A percentile compares a stretch with the other conserved stretches of the same genome.
These are phyloP conservation scores for Scomber japonicus DNA, from an alignment of 2,113 vertebrate genomes.

Conservation along the genomic window DNA sequence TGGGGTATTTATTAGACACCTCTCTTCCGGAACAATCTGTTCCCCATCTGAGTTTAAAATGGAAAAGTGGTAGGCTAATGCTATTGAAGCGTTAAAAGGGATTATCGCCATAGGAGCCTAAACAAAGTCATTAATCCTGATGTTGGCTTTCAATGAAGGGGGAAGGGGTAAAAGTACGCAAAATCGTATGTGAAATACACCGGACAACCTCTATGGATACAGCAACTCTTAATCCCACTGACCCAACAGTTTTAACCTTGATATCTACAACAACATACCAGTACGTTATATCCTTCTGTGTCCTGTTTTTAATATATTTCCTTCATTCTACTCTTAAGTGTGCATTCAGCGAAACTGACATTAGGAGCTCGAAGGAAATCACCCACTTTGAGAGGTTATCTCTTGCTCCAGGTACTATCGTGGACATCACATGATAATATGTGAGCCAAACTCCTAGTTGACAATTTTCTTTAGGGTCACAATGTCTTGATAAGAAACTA, in stretches of 20 bases:
- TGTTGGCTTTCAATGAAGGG: conserved; percentile 7
- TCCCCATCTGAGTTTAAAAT: conserved; percentile 46
- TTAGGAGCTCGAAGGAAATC: conserved; percentile 39
- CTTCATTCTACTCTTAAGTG: not conserved
- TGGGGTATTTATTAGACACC: conserved; percentile 55
- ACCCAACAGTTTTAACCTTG: conserved; percentile 9
- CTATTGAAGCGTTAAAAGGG: conserved; percentile 38
- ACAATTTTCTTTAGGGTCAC: not conserved
- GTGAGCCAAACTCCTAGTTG: conserved; percentile 25
- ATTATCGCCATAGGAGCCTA: conserved; percentile 47
- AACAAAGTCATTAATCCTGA: conserved; percentile 60
- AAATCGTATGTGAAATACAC: conserved; percentile 6
- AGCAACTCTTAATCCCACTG: conserved; percentile 33
- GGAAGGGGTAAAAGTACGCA: not conserved
- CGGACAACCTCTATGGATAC: not conserved
- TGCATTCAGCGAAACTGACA: conserved; percentile 40
- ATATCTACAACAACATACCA: conserved; percentile 15
- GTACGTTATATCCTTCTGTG: not conserved
- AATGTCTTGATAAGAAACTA: conserved; percentile 10
- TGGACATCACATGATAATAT: conserved; percentile 15
- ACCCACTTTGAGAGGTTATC: conserved; percentile 41
- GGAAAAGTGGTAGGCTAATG: conserved; percentile 36
- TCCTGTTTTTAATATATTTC: conserved; percentile 1
- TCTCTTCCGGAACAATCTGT: conserved; percentile 51
- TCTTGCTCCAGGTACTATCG: conserved; percentile 44